A percentile compares a stretch with the other conserved stretches of the same genome.
These are phyloP conservation scores for Buphagus erythrorhynchus DNA, from an alignment of 2,797 vertebrate genomes.

Conservation along the genomic window DNA sequence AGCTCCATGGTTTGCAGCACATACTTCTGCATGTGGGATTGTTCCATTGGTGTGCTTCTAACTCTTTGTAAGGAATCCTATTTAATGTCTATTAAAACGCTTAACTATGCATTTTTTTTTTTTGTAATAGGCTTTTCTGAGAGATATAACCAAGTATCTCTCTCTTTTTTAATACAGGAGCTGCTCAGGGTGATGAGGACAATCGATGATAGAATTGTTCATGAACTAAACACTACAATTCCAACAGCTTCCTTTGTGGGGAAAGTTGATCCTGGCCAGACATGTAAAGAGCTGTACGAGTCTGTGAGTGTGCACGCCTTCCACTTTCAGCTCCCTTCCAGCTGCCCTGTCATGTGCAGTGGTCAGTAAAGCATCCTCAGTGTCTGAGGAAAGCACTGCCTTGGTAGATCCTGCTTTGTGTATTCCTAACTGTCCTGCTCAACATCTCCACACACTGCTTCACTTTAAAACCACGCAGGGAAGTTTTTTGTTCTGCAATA, in stretches of 20 bases:
- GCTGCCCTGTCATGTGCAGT: rapidly evolving
- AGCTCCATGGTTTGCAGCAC: rapidly evolving
- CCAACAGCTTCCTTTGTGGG: slow-evolving; percentile 95
- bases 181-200: slow-evolving; percentile 92
- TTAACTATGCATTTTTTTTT: background rate
- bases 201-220: slow-evolving; percentile 95
- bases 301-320: slow-evolving; percentile 82
- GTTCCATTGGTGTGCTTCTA: background rate
- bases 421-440: rapidly evolving
- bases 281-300: slow-evolving; percentile 93
- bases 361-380: background rate
- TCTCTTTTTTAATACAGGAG: slow-evolving; percentile 80
- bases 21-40: rapidly evolving
- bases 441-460: rapidly evolving
- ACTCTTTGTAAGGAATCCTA: background rate
- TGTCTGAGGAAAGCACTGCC: background rate
- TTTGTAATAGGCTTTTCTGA: background rate
- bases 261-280: slow-evolving; percentile 91
- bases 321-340: background rate
- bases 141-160: background rate
- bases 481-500: background rate
- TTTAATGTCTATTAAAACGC: background rate
- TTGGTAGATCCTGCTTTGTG: rapidly evolving
- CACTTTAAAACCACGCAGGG: rapidly evolving
- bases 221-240: slow-evolving; percentile 93